These are phyloP conservation scores for Synchiropus splendidus DNA, from an alignment of 2,113 vertebrate genomes.

Conservation along the genomic window DNA sequence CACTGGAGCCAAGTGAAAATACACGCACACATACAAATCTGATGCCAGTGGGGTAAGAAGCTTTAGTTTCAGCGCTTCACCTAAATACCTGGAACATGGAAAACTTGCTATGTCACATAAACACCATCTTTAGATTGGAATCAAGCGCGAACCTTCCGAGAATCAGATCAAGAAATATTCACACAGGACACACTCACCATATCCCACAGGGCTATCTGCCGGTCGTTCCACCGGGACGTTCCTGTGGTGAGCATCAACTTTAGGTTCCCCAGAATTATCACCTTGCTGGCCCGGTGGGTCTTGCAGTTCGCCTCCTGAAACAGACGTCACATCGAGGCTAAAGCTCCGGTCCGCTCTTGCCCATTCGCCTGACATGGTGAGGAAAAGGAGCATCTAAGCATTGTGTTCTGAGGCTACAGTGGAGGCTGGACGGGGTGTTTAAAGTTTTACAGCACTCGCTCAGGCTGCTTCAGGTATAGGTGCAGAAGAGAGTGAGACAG, in stretches of 20 bases:
- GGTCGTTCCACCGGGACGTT: conserved; percentile 80
- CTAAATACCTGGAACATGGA: too few species aligned
- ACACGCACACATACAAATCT: too few species aligned
- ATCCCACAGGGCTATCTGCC: conserved; percentile 79
- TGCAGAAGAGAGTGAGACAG: neutral
- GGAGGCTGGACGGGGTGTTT: neutral
- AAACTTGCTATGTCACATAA: too few species aligned
- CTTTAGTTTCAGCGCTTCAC: too few species aligned
- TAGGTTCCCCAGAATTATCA: conserved; percentile 80
- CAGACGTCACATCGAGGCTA: neutral
- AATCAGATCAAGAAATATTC: too few species aligned
- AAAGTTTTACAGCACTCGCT: neutral
- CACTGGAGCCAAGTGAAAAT: too few species aligned
- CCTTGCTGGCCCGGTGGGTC: conserved; percentile 76
- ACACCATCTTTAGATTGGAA: too few species aligned
- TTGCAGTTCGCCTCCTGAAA: conserved; percentile 77
- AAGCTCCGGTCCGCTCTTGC: neutral
- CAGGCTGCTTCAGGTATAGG: neutral
- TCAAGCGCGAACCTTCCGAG: too few species aligned
- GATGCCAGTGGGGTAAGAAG: too few species aligned
- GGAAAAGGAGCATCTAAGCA: neutral
- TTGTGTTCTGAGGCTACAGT: neutral
- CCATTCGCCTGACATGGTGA: neutral
- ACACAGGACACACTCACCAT: too few species aligned
- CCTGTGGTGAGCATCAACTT: conserved; percentile 80